A percentile compares a stretch with the other conserved stretches of the same genome.
Conservation (phyloP, 2,113 vertebrate species). For the Ahaetulla prasina region DNA sequence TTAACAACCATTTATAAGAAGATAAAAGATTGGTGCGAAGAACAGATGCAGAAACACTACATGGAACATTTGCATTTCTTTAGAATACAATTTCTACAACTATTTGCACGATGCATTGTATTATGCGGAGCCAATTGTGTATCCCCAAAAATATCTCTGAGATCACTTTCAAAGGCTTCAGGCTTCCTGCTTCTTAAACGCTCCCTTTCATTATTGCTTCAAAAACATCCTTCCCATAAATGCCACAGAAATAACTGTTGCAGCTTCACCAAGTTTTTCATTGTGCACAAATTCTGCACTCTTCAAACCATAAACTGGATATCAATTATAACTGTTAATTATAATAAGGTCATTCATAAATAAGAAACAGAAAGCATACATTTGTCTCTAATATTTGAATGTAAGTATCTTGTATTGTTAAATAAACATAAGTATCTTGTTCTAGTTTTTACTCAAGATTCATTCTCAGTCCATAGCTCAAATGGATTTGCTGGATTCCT, state of each 20-base stretch:
- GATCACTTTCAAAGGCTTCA: neutral
- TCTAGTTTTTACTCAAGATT: neutral
- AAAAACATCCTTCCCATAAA: neutral
- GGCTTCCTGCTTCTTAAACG: neutral
- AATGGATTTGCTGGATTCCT: neutral
- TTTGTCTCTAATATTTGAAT: neutral
- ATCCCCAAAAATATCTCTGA: neutral
- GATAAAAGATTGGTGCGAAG: neutral
- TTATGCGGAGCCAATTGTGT: neutral
- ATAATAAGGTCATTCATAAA: neutral
- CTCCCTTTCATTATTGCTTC: neutral
- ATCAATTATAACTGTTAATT: neutral
- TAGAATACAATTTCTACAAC: neutral
- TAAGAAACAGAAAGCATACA: neutral
- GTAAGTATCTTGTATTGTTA: neutral
- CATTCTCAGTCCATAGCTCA: neutral
- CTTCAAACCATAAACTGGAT: neutral
- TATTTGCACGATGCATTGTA: neutral
- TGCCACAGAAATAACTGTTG: neutral
- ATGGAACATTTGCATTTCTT: neutral
- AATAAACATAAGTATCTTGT: neutral
- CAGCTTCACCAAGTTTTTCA: neutral
- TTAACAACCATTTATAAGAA: neutral
- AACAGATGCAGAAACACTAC: neutral
- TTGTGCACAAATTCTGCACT: neutral